Evolutionary conservation across 2,888 invertebrate species (phyloP), one percentile per base, ranked within the genome.

Genomic region (Parascotia fuliginaria): DNA sequence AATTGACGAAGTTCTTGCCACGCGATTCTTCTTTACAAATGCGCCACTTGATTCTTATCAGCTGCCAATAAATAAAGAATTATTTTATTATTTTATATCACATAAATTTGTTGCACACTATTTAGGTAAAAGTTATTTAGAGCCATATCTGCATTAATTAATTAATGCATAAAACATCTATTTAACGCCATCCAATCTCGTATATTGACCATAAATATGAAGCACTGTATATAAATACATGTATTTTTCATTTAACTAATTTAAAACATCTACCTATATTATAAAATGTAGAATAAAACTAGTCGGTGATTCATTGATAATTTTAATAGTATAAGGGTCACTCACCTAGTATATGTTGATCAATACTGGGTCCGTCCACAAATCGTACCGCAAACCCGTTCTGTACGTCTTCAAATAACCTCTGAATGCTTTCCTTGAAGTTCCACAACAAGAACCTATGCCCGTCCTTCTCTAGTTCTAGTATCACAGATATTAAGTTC

Each of bases 391-490:
- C 50, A 38, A 85, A 65, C 1, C 67, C 75, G 0, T 73, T 68
- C 0, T 75, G 60, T 13, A 91, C 37, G 5, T 84, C 81, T 19
- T 75, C 75, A 28, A 90, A 62, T 33, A 89, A 40, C 9, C 31
- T 62, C 51, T 76, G 78, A 33, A 81, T 75, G 1, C 56, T 52
- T 0, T 75, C 73, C 14, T 75, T 68, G 57, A 89, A 87, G 73
- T 89, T 89, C 90, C 91, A 92, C 47, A 91, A 44, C 2, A 91
- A 56, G 29, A 85, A 73, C 11, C 61, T 62, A 12, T 75, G 75
- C 1, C 75, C 68, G 0, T 56, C 51, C 40, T 69, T 65, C 60
- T 89, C 86, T 55, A 89, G 43, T 9, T 91, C 91, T 52, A 74
- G 2, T 70, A 90, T 77, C 65, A 77, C 79, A 60, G 83, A 64